Evolutionary conservation across 2,113 vertebrate genomes (phyloP).

Genomic region (Scartelaos histophorus): DNA sequence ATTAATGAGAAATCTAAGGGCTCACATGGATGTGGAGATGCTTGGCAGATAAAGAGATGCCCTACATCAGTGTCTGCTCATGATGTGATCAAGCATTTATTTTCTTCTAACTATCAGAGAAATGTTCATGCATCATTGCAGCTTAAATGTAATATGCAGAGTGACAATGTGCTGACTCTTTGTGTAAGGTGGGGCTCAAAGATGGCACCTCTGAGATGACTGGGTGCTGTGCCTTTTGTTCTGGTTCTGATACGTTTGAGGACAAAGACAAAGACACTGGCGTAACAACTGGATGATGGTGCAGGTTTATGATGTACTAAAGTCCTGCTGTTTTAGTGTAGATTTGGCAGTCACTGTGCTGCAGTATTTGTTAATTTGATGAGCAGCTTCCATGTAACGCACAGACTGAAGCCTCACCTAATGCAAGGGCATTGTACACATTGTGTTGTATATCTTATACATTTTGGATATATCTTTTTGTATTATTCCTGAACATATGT

Average conservation of each 20-base stretch:
- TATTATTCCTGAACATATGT: background rate
- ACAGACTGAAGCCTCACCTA: background rate
- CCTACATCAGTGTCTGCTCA: background rate
- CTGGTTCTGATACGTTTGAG: background rate
- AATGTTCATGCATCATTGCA: background rate
- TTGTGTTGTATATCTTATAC: background rate
- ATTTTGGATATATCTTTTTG: background rate
- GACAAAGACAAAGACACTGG: background rate
- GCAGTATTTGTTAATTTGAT: background rate
- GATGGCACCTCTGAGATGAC: background rate
- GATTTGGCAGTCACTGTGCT: background rate
- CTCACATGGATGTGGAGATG: background rate
- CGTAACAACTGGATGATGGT: background rate
- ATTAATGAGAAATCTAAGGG: conserved; percentile 23
- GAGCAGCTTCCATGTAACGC: conserved; percentile 14
- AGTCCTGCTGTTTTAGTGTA: conserved; percentile 3
- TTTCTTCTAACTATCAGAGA: background rate
- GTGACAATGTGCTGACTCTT: background rate
- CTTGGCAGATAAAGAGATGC: conserved; percentile 25
- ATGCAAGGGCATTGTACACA: background rate
- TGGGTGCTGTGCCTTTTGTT: background rate
- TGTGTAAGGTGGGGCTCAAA: background rate
- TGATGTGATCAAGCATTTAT: background rate
- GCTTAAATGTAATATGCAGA: background rate
- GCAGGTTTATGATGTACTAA: background rate